Percentiles rank a stretch among this genome's conserved stretches.
These are phyloP conservation scores for Drosophila melanosoma DNA, from an alignment of 2,888 invertebrate species.

Conservation along the genomic window DNA sequence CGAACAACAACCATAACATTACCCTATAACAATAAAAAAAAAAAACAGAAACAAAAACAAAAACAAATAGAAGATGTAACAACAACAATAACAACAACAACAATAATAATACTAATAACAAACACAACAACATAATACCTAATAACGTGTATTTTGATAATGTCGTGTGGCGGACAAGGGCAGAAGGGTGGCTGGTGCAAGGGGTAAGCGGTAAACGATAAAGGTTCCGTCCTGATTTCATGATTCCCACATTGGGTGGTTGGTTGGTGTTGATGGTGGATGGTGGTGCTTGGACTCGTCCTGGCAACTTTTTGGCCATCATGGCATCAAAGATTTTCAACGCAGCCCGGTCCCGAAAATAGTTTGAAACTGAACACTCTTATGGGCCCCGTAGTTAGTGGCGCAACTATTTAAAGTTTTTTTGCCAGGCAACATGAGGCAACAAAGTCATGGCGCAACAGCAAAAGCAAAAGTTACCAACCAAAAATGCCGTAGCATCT, in stretches of 20 bases:
- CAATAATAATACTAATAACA: constrained; percentile 20
- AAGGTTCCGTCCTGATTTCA: constrained; percentile 4
- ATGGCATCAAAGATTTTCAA: constrained; percentile 56
- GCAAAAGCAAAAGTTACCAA: constrained; percentile 37
- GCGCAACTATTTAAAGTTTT: constrained; percentile 64
- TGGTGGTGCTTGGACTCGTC: constrained; percentile 1
- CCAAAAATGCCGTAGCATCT: constrained; percentile 21
- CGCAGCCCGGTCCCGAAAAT: constrained; percentile 34
- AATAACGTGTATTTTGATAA: constrained; percentile 73
- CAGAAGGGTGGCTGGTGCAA: background rate
- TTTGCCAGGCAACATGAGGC: constrained; percentile 31
- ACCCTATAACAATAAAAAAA: constrained; percentile 51
- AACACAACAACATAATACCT: constrained; percentile 64
- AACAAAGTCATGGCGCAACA: constrained; percentile 39
- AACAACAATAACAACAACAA: constrained; percentile 4
- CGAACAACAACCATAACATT: constrained; percentile 69
- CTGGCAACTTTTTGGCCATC: constrained; percentile 43
- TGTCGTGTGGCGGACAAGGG: constrained; percentile 36
- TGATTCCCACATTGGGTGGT: constrained; percentile 9
- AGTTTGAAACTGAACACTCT: constrained; percentile 52
- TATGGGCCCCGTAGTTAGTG: constrained; percentile 29
- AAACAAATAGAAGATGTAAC: constrained; percentile 62
- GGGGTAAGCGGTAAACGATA: background rate
- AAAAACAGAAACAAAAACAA: constrained; percentile 1
- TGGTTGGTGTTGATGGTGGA: background rate